A percentile compares a stretch with the other conserved stretches of the same genome.
Conservation (phyloP, 2,888 invertebrate genomes). For the Nymphalis polychloros region DNA sequence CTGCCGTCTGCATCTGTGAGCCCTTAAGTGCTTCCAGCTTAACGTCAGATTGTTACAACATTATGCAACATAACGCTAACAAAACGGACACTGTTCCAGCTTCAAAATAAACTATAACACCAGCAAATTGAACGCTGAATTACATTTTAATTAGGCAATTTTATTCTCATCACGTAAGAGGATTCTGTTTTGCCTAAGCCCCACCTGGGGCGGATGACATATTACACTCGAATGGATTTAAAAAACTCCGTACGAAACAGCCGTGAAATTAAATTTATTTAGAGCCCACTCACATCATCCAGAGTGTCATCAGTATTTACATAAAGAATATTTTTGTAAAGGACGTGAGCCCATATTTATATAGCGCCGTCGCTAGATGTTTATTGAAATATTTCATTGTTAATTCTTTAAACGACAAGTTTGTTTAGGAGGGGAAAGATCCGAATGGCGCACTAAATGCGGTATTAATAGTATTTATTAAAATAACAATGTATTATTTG, state of each 20-base stretch:
- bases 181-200: slow-evolving; percentile 47
- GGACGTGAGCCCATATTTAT: slow-evolving; percentile 73
- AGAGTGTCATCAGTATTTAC: slow-evolving; percentile 73
- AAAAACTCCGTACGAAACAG: slow-evolving; percentile 55
- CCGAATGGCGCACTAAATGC: slow-evolving; percentile 64
- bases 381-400: slow-evolving; percentile 81
- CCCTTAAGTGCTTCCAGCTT: slow-evolving; percentile 45
- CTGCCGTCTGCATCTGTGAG: slow-evolving; percentile 41
- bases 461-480: slow-evolving; percentile 74
- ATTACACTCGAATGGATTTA: slow-evolving; percentile 66
- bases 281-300: slow-evolving; percentile 71
- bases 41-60: slow-evolving; percentile 39
- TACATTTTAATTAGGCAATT: slow-evolving; percentile 55
- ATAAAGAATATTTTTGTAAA: slow-evolving; percentile 76
- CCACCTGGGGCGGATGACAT: slow-evolving; percentile 58
- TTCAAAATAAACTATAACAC: slow-evolving; percentile 28
- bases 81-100: slow-evolving; percentile 22
- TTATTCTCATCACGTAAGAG: slow-evolving; percentile 58
- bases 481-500: slow-evolving; percentile 69
- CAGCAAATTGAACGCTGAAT: slow-evolving; percentile 37
- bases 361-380: slow-evolving; percentile 65
- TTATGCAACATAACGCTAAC: slow-evolving; percentile 35
- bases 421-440: slow-evolving; percentile 61
- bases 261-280: slow-evolving; percentile 80
- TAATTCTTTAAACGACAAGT: slow-evolving; percentile 71